Evolutionary conservation across 2,113 vertebrate species (phyloP).

Genomic region (Syngnathoides biaculeatus): DNA sequence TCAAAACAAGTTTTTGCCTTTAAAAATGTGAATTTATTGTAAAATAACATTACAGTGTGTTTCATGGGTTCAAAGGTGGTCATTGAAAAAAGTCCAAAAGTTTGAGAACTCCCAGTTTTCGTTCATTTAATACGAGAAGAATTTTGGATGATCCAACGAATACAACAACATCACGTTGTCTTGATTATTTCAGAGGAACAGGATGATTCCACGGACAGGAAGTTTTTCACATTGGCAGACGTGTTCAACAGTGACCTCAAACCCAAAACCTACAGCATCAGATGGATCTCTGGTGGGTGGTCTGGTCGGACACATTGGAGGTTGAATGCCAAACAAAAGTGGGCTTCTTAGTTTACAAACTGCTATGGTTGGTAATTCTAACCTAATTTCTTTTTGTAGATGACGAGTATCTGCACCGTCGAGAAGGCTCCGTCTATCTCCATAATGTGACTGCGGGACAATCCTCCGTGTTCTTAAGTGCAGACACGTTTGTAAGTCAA

Average conservation of each 20-base stretch:
- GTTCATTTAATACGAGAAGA: neutral
- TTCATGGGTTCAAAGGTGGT: too few relatives aligned
- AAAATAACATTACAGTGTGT: too few relatives aligned
- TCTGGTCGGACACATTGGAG: neutral
- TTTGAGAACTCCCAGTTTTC: neutral
- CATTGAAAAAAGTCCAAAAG: neutral
- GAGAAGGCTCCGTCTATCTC: conserved; percentile 71
- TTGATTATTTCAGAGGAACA: conserved; percentile 41
- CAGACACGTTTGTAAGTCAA: conserved; percentile 78
- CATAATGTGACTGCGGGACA: conserved; percentile 66
- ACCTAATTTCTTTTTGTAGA: conserved; percentile 39
- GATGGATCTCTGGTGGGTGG: conserved; percentile 89
- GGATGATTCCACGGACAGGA: neutral
- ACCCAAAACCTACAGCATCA: conserved; percentile 80
- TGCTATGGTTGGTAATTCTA: too few relatives aligned
- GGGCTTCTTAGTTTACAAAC: neutral
- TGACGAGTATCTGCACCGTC: conserved; percentile 60
- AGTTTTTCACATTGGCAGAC: conserved; percentile 79
- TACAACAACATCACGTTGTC: neutral
- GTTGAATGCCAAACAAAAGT: neutral
- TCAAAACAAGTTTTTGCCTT: too few relatives aligned
- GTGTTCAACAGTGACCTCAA: conserved; percentile 81
- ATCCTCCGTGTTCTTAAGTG: conserved; percentile 66
- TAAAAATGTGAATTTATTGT: too few relatives aligned
- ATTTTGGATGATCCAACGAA: neutral